Evolutionary conservation across 2,797 vertebrate species (phyloP).

Genomic region (Pelobates cultripes): DNA sequence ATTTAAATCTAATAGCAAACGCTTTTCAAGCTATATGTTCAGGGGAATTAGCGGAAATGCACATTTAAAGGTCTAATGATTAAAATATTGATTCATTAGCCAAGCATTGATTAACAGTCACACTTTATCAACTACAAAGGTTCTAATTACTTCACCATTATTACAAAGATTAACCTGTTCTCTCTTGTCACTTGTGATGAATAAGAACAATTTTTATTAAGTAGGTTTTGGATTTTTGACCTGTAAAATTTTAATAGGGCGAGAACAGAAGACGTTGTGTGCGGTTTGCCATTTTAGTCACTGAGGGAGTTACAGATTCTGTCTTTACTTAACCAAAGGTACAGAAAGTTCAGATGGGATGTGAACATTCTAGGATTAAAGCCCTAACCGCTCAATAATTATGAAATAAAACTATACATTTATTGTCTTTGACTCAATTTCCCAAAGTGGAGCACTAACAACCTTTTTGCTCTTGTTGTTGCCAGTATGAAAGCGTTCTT

Average conservation of each 20-base stretch:
- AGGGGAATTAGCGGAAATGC: constrained; percentile 91
- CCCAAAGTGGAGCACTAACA: constrained; percentile 3
- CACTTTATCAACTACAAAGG: constrained; percentile 93
- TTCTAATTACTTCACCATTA: constrained; percentile 93
- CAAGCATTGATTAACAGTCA: constrained; percentile 98
- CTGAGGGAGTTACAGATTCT: constrained; percentile 83
- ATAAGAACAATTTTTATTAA: constrained; percentile 97
- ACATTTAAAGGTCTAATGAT: constrained; percentile 99
- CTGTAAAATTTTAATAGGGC: constrained; percentile 99
- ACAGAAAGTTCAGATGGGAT: constrained; percentile 76
- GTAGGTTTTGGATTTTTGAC: constrained; percentile 98
- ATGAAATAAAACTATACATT: constrained; percentile 13
- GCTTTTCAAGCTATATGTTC: constrained; percentile 78
- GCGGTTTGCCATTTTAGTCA: constrained; percentile 94
- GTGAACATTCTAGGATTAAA: constrained; percentile 76
- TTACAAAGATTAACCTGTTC: constrained; percentile 89
- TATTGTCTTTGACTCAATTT: constrained; percentile 25
- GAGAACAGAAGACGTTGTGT: constrained; percentile 83
- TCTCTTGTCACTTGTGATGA: constrained; percentile 93
- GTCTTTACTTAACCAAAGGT: constrained; percentile 91
- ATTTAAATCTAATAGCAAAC: constrained; percentile 82
- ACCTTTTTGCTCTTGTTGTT: background rate
- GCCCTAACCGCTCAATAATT: constrained; percentile 57
- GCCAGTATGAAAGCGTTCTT: background rate
- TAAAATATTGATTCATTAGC: constrained; percentile 99